Evolutionary conservation across 2,797 vertebrate species (phyloP).

Genomic region (Otolemur crassicaudatus): DNA sequence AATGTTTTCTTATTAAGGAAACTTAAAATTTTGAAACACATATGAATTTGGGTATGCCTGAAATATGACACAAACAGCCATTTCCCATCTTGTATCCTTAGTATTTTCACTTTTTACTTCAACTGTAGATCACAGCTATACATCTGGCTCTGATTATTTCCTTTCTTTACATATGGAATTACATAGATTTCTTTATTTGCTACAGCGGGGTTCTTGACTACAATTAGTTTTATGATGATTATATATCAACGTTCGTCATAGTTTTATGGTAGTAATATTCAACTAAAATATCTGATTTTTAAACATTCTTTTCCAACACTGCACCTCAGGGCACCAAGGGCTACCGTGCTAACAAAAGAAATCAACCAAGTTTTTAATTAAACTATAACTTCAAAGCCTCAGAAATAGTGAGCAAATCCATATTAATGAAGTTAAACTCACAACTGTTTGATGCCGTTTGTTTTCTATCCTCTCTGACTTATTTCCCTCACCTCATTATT

Average conservation of each 20-base stretch:
- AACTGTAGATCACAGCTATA: conserved; percentile 21
- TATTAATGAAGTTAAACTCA: not conserved
- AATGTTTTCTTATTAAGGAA: conserved; percentile 51
- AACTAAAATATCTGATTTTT: conserved; percentile 1
- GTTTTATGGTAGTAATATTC: not conserved
- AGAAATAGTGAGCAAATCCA: conserved; percentile 17
- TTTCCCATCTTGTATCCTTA: not conserved
- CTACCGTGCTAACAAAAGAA: not conserved
- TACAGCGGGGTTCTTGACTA: not conserved
- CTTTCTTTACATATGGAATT: not conserved
- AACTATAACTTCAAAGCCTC: conserved; percentile 32
- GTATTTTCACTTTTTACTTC: not conserved
- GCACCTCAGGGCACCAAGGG: not conserved
- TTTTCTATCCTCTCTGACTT: not conserved
- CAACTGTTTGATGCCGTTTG: not conserved
- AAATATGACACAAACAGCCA: not conserved
- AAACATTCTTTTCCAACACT: not conserved
- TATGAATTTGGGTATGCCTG: conserved; percentile 1
- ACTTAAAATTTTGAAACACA: conserved; percentile 6
- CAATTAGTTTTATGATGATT: conserved; percentile 17
- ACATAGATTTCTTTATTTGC: not conserved
- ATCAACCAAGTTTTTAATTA: conserved; percentile 17
- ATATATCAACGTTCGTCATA: not conserved
- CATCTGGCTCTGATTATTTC: not conserved
- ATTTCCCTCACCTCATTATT: not conserved